A percentile compares a stretch with the other conserved stretches of the same genome.
These are phyloP conservation scores for Malurus elegans DNA, from an alignment of 2,113 vertebrate genomes.

Conservation along the genomic window DNA sequence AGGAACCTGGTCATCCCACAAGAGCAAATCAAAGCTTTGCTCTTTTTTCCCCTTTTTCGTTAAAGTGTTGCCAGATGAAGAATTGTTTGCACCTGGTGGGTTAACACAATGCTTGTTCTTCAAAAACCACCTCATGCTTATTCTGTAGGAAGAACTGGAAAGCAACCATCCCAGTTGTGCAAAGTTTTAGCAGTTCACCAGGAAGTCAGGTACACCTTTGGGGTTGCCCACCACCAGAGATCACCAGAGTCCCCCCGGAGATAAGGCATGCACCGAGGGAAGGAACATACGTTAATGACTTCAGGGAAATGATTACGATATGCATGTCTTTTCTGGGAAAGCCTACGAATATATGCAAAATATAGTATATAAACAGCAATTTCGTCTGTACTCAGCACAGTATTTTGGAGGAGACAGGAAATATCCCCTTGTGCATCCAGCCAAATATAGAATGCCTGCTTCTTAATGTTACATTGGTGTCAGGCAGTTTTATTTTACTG, in stretches of 20 bases:
- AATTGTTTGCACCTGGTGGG: neutral
- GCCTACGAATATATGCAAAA: neutral
- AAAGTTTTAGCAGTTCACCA: neutral
- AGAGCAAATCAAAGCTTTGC: neutral
- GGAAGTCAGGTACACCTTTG: rapidly evolving
- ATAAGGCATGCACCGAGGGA: neutral
- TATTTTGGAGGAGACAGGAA: neutral
- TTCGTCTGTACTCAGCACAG: neutral
- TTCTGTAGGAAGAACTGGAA: neutral
- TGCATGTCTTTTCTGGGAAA: neutral
- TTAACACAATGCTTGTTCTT: neutral
- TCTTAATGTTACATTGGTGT: neutral
- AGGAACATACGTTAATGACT: neutral
- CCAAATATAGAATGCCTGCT: neutral
- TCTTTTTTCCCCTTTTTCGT: neutral
- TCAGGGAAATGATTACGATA: neutral
- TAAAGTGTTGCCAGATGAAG: neutral
- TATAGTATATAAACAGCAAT: neutral
- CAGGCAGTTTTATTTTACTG: neutral
- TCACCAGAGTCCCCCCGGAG: neutral
- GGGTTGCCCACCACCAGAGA: neutral
- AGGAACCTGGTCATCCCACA: neutral
- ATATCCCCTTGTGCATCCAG: neutral
- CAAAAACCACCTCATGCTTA: neutral
- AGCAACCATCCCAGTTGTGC: neutral